phyloP scores from a whole-genome alignment of 2,888 invertebrate species.

The Encarsia formosa region DNA sequence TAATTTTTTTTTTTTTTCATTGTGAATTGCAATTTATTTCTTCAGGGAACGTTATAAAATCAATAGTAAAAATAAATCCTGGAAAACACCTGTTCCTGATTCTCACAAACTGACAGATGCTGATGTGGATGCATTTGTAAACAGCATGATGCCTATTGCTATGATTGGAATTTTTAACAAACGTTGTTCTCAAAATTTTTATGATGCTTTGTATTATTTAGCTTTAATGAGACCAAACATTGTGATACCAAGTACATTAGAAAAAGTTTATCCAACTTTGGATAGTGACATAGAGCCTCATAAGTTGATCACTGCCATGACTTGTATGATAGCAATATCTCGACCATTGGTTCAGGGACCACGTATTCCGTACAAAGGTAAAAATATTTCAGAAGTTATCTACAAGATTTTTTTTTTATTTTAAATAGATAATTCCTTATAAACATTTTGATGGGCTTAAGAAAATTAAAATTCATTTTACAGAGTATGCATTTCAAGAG shows the following conservation, averaged over 20 bases:
- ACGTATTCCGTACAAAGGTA: constrained; percentile 43
- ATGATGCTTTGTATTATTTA: constrained; percentile 68
- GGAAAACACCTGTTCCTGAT: constrained; percentile 68
- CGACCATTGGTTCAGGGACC: constrained; percentile 59
- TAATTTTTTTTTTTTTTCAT: too few species aligned
- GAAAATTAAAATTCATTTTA: too few species aligned
- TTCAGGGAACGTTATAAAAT: constrained; percentile 61
- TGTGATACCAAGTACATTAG: constrained; percentile 78
- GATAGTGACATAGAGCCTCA: constrained; percentile 88
- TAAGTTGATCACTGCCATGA: constrained; percentile 69
- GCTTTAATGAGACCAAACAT: constrained; percentile 76
- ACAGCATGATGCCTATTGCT: constrained; percentile 68
- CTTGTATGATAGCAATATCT: constrained; percentile 66
- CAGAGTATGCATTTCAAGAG: constrained; percentile 60
- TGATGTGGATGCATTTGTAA: constrained; percentile 78
- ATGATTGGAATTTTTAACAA: constrained; percentile 78
- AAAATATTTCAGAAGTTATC: too few species aligned
- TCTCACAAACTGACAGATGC: constrained; percentile 69
- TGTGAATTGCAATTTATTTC: constrained; percentile 13
- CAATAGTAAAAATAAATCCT: constrained; percentile 48
- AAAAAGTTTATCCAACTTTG: constrained; percentile 73
- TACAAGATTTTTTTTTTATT: not conserved
- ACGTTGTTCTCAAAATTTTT: constrained; percentile 51
- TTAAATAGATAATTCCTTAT: not conserved
- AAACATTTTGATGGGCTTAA: too few species aligned